These are phyloP conservation scores for Eupelmus urozonus DNA, from an alignment of 2,888 invertebrate genomes.

Conservation along the genomic window DNA sequence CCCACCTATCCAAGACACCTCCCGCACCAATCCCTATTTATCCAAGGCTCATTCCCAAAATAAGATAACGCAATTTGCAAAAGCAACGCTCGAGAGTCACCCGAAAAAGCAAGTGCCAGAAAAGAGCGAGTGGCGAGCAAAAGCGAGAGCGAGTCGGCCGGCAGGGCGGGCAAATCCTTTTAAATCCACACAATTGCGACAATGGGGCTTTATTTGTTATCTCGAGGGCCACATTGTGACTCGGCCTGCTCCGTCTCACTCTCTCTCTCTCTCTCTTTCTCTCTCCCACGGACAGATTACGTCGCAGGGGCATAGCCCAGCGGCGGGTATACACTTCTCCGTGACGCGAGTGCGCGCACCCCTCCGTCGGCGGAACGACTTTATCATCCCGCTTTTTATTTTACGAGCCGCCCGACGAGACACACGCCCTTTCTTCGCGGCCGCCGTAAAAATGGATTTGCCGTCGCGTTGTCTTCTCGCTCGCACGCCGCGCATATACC, in stretches of 20 bases:
- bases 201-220: slow-evolving; percentile 78
- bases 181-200: slow-evolving; percentile 78
- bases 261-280: too few species aligned
- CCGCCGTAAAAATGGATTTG: slow-evolving; percentile 70
- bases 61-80: background rate
- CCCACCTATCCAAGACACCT: too few species aligned
- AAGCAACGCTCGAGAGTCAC: background rate
- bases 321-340: slow-evolving; percentile 47
- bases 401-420: slow-evolving; percentile 66
- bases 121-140: slow-evolving; percentile 39
- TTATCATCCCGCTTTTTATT: slow-evolving; percentile 75
- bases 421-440: slow-evolving; percentile 54
- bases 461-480: slow-evolving; percentile 55
- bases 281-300: slow-evolving; percentile 78
- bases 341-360: slow-evolving; percentile 16
- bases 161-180: slow-evolving; percentile 76
- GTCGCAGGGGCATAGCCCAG: slow-evolving; percentile 73
- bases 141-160: slow-evolving; percentile 34
- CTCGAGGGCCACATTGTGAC: slow-evolving; percentile 78
- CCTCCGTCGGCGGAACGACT: slow-evolving; percentile 70
- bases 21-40: too few species aligned
- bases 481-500: slow-evolving; percentile 50
- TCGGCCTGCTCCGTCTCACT: slow-evolving; percentile 64
- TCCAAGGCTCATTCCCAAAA: too few species aligned
- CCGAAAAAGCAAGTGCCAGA: background rate